phyloP scores from a whole-genome alignment of 2,113 vertebrate species.

The Talpa occidentalis region DNA sequence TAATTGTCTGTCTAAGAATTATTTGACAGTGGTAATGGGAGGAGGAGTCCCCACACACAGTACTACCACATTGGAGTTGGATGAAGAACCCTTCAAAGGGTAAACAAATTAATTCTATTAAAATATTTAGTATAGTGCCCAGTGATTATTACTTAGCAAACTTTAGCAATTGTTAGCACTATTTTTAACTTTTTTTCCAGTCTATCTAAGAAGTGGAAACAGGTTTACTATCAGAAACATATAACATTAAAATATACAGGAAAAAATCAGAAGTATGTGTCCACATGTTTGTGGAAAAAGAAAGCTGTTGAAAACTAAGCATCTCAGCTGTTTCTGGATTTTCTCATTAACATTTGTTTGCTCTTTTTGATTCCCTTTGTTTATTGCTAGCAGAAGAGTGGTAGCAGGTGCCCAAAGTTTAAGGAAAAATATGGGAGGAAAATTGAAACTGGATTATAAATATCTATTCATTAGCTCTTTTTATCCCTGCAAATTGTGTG shows the following conservation, averaged over 20 bases:
- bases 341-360: slow-evolving; percentile 78
- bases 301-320: slow-evolving; percentile 65
- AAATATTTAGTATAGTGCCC: background rate
- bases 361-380: slow-evolving; percentile 75
- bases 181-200: background rate
- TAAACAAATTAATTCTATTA: background rate
- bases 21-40: too few species aligned
- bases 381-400: slow-evolving; percentile 61
- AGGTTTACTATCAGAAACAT: background rate
- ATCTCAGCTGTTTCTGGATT: slow-evolving; percentile 74
- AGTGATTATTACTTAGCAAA: background rate
- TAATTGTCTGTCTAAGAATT: too few species aligned
- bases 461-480: slow-evolving; percentile 53
- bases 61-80: background rate
- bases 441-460: slow-evolving; percentile 51
- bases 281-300: slow-evolving; percentile 64
- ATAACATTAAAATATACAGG: slow-evolving; percentile 58
- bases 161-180: background rate
- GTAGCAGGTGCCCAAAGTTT: slow-evolving; percentile 75
- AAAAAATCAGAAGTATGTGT: slow-evolving; percentile 57
- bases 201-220: background rate
- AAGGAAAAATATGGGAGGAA: slow-evolving; percentile 49
- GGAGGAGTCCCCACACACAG: background rate
- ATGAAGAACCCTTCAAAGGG: background rate
- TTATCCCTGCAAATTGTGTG: slow-evolving; percentile 12